Conservation (phyloP, 1,140 invertebrate species). For the Notospermus geniculatus region DNA sequence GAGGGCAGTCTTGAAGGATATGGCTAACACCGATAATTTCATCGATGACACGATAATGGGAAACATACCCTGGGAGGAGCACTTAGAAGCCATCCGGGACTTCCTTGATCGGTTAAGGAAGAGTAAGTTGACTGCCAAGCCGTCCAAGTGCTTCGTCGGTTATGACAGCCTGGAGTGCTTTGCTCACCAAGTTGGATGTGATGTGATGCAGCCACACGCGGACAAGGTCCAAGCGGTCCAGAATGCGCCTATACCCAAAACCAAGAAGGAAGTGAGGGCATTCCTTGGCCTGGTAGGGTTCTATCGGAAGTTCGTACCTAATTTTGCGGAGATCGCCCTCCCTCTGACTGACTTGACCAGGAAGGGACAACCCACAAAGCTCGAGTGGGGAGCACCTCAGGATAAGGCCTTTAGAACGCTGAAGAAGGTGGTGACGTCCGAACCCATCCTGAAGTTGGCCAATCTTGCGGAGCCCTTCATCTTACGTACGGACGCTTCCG, state of each 20-base stretch:
- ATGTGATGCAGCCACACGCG: too few relatives aligned
- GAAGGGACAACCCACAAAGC: constrained; percentile 17
- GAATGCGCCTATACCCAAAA: too few relatives aligned
- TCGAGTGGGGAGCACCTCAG: constrained; percentile 6
- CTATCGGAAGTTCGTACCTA: too few relatives aligned
- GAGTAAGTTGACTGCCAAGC: constrained; percentile 12
- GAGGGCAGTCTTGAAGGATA: too few relatives aligned
- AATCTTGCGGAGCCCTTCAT: constrained; percentile 12
- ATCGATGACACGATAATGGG: constrained; percentile 9
- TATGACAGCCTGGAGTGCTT: too few relatives aligned
- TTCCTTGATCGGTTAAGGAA: constrained; percentile 3
- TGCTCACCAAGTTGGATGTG: too few relatives aligned
- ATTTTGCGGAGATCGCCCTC: too few relatives aligned
- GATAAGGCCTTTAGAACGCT: constrained; percentile 16
- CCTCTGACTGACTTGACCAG: too few relatives aligned
- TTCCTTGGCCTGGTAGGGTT: too few relatives aligned
- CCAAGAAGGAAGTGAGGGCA: too few relatives aligned
- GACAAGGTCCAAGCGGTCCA: too few relatives aligned
- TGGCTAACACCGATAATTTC: constrained; percentile 2
- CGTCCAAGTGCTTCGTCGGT: too few relatives aligned
- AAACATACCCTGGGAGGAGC: neutral
- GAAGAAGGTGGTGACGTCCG: constrained; percentile 11
- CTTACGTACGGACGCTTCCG: constrained; percentile 45
- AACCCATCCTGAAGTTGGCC: constrained; percentile 21
- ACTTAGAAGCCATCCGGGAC: neutral